Evolutionary conservation across 2,888 invertebrate genomes (phyloP).

Genomic region (Nymphalis polychloros): DNA sequence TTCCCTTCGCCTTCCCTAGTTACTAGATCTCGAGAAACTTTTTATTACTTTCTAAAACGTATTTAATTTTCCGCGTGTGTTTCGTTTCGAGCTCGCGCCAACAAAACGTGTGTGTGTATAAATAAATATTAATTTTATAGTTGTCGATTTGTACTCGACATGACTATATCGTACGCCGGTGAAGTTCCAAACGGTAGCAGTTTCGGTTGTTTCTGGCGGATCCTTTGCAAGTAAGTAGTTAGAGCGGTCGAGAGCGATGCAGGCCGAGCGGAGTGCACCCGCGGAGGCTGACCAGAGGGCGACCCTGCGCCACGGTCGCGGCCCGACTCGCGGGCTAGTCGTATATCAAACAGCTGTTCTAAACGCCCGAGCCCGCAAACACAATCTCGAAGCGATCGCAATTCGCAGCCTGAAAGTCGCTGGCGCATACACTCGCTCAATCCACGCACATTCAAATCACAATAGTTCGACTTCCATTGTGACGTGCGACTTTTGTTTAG

Average conservation of each 20-base stretch:
- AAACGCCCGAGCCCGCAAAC: slow-evolving; percentile 49
- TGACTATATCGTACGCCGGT: slow-evolving; percentile 95
- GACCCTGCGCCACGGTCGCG: slow-evolving; percentile 44
- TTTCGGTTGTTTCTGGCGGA: slow-evolving; percentile 96
- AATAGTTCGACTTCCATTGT: slow-evolving; percentile 57
- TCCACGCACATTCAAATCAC: slow-evolving; percentile 40
- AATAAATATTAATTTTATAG: slow-evolving; percentile 73
- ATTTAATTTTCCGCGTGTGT: slow-evolving; percentile 78
- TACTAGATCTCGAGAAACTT: slow-evolving; percentile 64
- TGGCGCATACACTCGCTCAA: slow-evolving; percentile 42
- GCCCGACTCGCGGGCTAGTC: slow-evolving; percentile 30
- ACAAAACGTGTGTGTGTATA: slow-evolving; percentile 76
- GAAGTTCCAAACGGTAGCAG: slow-evolving; percentile 95
- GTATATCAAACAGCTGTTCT: slow-evolving; percentile 65
- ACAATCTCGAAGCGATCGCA: slow-evolving; percentile 50
- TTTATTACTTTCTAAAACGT: slow-evolving; percentile 78
- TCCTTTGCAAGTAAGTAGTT: slow-evolving; percentile 89
- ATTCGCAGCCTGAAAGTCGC: background rate
- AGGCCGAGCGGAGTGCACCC: slow-evolving; percentile 4
- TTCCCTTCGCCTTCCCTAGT: slow-evolving; percentile 67
- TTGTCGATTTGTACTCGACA: slow-evolving; percentile 70
- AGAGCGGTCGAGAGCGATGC: slow-evolving; percentile 15
- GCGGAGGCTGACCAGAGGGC: slow-evolving; percentile 31
- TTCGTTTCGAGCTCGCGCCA: slow-evolving; percentile 69
- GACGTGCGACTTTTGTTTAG: slow-evolving; percentile 49